Evolutionary conservation across 2,888 invertebrate genomes (phyloP), one percentile per base, ranked within the genome.

Genomic region (Netelia fuscicornis): DNA sequence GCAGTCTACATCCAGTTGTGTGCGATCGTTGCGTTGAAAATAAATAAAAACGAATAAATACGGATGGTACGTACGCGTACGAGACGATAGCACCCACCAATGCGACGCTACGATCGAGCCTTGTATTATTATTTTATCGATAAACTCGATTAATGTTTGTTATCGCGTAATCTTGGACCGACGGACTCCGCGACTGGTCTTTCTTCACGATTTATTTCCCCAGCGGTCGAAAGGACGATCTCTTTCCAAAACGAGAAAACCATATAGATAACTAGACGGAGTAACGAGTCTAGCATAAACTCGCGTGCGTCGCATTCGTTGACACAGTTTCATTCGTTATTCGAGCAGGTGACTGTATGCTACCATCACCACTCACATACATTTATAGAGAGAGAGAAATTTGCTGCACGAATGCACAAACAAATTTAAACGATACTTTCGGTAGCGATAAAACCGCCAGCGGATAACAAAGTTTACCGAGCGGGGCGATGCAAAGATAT

Each of bases 241-340:
- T 30, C 5, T 3, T 5, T 17, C 17, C 30, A 5, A 30, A 30
- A 30, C 30, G 30, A 30, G 30, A 30, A 30, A 30, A 30, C 13
- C 11, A 48, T 2, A 10, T 11, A 48, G 3, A 10, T 13, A 48
- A 6, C 2, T 1, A 11, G 48, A 48, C 10, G 1, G 11, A 11
- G 48, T 48, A 1, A 1, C 13, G 48, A 48, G 13, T 48, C 13
- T 48, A 48, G 48, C 11, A 5, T 30, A 30, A 30, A 30, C 13
- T 37, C 52, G 37, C 13, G 76, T 37, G 76, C 37, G 42, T 54
- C 23, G 54, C 13, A 9, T 60, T 52, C 65, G 52, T 52, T 71
- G 65, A 80, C 80, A 76, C 65, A 76, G 52, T 76, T 84, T 13
- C 83, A 80, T 84, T 84, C 71, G 70, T 84, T 52, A 71, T 67